Evolutionary conservation across 2,888 invertebrate species (phyloP).

Genomic region (Strigamia crassipes): DNA sequence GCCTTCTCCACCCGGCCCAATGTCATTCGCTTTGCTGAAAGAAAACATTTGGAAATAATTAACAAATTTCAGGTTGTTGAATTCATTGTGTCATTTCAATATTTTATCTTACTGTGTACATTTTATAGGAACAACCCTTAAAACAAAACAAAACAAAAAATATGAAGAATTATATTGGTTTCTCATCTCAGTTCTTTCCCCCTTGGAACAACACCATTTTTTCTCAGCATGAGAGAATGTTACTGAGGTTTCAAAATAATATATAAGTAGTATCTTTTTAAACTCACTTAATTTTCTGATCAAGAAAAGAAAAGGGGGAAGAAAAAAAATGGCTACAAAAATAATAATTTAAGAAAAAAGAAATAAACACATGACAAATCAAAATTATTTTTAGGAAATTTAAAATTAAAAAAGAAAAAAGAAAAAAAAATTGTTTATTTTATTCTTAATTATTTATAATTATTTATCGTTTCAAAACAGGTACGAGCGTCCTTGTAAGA

Average conservation of each 20-base stretch:
- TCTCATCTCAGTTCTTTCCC: constrained; percentile 14
- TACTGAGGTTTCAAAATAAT: not conserved
- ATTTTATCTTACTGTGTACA: constrained; percentile 12
- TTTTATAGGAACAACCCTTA: constrained; percentile 40
- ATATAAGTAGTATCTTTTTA: not conserved
- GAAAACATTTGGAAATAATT: constrained; percentile 29
- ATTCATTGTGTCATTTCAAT: not conserved
- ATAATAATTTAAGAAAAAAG: not conserved
- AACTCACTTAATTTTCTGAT: not conserved
- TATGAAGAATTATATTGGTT: constrained; percentile 36
- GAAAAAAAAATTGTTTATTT: not conserved
- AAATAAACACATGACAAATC: not conserved
- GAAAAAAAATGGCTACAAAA: not conserved
- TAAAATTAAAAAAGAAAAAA: not conserved
- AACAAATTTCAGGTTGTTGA: constrained; percentile 31
- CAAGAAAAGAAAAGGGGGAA: not conserved
- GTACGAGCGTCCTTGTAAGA: not conserved
- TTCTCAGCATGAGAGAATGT: constrained; percentile 12
- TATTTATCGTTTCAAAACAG: not conserved
- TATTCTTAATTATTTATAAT: not conserved
- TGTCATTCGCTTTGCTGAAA: constrained; percentile 57
- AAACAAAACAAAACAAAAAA: constrained; percentile 1
- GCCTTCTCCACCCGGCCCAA: constrained; percentile 57
- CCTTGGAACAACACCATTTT: constrained; percentile 26
- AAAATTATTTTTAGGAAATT: constrained; percentile 33